Evolutionary conservation across 1,140 invertebrate genomes (phyloP).

Genomic region (Lasioglossum albipes): DNA sequence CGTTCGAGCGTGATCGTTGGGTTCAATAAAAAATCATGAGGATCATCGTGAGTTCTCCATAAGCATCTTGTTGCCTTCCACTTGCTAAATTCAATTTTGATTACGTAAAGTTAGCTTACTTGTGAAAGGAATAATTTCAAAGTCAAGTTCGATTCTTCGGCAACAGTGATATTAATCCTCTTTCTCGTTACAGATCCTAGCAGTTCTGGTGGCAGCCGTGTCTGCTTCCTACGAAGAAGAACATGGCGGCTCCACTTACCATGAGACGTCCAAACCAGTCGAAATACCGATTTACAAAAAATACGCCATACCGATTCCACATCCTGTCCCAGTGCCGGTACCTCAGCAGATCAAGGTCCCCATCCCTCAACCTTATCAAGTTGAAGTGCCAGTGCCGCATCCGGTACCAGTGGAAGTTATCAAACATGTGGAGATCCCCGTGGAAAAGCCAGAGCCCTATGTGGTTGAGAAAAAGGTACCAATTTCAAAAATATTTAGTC

Average conservation of each 20-base stretch:
- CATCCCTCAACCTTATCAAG: constrained; percentile 88
- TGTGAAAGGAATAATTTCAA: neutral
- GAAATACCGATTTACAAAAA: constrained; percentile 88
- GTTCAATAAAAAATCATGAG: constrained; percentile 64
- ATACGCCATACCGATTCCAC: constrained; percentile 87
- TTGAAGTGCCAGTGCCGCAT: constrained; percentile 86
- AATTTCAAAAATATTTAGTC: no score
- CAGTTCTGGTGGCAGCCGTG: constrained; percentile 57
- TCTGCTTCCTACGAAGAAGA: constrained; percentile 69
- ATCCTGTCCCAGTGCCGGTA: constrained; percentile 87
- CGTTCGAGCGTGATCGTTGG: constrained; percentile 39
- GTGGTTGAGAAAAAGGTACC: constrained; percentile 84
- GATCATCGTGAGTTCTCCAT: constrained; percentile 70
- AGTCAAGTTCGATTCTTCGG: no score
- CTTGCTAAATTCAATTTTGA: neutral
- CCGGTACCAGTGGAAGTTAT: constrained; percentile 87
- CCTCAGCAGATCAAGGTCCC: constrained; percentile 87
- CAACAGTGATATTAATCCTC: neutral
- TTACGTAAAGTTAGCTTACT: neutral
- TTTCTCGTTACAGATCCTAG: constrained; percentile 61
- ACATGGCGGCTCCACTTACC: constrained; percentile 69
- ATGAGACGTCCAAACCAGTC: constrained; percentile 82
- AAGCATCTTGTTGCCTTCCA: neutral
- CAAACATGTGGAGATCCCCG: constrained; percentile 83
- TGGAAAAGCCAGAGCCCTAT: constrained; percentile 88